Evolutionary conservation across 2,888 invertebrate species (phyloP).

Genomic region (Ceraclea dissimilis): DNA sequence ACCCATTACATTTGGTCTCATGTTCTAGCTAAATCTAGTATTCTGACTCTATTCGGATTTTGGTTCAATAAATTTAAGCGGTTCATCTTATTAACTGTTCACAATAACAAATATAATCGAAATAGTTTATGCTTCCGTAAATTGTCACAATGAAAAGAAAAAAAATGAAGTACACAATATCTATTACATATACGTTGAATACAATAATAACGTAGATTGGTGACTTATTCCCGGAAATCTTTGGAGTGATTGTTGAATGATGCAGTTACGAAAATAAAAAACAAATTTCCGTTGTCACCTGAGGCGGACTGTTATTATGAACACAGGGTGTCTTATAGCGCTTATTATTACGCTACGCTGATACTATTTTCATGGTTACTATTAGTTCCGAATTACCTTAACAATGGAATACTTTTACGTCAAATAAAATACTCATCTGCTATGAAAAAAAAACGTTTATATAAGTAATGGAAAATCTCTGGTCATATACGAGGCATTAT

Average conservation of each 20-base stretch:
- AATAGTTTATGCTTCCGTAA: too few species aligned
- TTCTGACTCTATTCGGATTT: too few species aligned
- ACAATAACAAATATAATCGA: too few species aligned
- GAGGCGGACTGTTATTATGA: neutral
- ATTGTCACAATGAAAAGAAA: too few species aligned
- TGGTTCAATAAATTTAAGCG: too few species aligned
- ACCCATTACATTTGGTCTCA: too few species aligned
- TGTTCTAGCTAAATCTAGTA: too few species aligned
- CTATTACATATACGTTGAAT: too few species aligned
- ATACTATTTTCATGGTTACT: slow-evolving; percentile 4
- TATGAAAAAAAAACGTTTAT: neutral
- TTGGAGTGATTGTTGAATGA: slow-evolving; percentile 2
- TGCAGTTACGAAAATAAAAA: neutral
- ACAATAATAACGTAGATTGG: neutral
- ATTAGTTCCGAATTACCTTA: slow-evolving; percentile 14
- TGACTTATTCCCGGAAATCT: slow-evolving; percentile 16
- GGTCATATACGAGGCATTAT: neutral
- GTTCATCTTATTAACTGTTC: too few species aligned
- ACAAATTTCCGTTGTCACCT: slow-evolving; percentile 7
- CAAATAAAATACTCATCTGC: neutral
- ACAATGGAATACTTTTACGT: slow-evolving; percentile 3
- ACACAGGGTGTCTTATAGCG: slow-evolving; percentile 1
- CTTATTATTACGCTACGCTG: neutral
- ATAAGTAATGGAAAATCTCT: neutral
- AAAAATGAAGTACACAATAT: too few species aligned